These are phyloP conservation scores for Xiphorhynchus erythropygius DNA, from an alignment of 2,797 vertebrate genomes.

Conservation along the genomic window DNA sequence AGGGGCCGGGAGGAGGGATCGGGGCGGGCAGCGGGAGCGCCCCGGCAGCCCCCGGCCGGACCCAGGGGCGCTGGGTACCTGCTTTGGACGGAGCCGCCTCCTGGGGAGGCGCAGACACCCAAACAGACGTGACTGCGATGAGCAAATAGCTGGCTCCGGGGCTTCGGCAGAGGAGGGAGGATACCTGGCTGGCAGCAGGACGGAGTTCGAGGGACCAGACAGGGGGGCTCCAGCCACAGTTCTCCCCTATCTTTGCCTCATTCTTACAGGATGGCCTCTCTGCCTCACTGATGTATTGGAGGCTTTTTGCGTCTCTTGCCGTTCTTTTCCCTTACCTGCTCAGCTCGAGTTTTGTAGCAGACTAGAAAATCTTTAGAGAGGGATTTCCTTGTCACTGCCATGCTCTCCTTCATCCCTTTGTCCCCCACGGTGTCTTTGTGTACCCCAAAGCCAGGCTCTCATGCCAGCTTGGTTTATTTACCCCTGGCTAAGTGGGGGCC, in stretches of 20 bases:
- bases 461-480: not conserved
- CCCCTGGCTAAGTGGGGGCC: not conserved
- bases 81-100: slow-evolving; percentile 2
- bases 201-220: not conserved
- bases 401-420: not conserved
- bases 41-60: not conserved
- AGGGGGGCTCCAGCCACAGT: not conserved
- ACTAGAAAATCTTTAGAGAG: not conserved
- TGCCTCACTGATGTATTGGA: not conserved
- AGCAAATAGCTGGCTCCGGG: slow-evolving; percentile 45
- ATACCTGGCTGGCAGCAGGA: not conserved
- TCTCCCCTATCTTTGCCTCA: not conserved
- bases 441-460: not conserved
- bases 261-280: not conserved
- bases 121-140: slow-evolving; percentile 78
- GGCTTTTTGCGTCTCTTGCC: not conserved
- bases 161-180: not conserved
- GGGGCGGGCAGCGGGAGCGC: not conserved
- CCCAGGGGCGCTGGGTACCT: not conserved
- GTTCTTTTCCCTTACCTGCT: not conserved
- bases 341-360: not conserved
- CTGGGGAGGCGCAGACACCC: slow-evolving; percentile 68
- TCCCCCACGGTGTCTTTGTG: no score
- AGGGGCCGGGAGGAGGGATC: not conserved
- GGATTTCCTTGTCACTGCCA: not conserved